Conservation (phyloP, 2,113 vertebrate genomes). For the Zootoca vivipara region DNA sequence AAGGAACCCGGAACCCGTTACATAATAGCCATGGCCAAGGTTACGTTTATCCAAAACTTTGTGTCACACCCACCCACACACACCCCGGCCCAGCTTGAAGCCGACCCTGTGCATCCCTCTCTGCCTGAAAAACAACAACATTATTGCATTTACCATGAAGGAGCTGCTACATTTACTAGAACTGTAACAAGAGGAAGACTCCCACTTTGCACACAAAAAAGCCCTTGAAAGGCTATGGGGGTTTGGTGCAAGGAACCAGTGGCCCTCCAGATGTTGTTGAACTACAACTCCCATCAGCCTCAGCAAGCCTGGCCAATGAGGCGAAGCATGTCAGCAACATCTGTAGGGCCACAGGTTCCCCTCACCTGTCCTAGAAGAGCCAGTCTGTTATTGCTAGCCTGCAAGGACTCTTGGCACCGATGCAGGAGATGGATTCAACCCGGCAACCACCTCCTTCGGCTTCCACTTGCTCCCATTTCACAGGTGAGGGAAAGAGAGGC, state of each 20-base stretch:
- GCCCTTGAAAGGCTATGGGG: background rate
- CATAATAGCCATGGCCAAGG: constrained; percentile 72
- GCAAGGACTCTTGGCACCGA: too few relatives aligned
- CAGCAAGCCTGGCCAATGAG: too few relatives aligned
- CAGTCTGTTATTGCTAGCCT: too few relatives aligned
- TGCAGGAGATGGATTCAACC: background rate
- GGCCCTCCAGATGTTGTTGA: background rate
- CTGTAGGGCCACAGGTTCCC: background rate
- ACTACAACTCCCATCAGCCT: background rate
- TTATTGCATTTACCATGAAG: background rate
- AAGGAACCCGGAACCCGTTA: constrained; percentile 61
- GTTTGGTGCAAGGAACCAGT: background rate
- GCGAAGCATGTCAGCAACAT: background rate
- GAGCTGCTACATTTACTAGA: too few relatives aligned
- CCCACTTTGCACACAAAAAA: background rate
- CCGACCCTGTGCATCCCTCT: background rate
- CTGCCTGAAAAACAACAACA: background rate
- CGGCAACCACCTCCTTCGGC: background rate
- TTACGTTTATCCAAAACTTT: constrained; percentile 76
- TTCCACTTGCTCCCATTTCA: background rate
- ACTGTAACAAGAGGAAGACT: background rate
- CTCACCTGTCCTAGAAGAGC: too few relatives aligned
- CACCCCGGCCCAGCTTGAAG: constrained; percentile 18
- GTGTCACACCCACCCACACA: too few relatives aligned
- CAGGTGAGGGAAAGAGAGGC: background rate